A percentile compares a stretch with the other conserved stretches of the same genome.
Evolutionary conservation across 2,888 invertebrate genomes (phyloP).

Genomic region (Epiblema foenella): DNA sequence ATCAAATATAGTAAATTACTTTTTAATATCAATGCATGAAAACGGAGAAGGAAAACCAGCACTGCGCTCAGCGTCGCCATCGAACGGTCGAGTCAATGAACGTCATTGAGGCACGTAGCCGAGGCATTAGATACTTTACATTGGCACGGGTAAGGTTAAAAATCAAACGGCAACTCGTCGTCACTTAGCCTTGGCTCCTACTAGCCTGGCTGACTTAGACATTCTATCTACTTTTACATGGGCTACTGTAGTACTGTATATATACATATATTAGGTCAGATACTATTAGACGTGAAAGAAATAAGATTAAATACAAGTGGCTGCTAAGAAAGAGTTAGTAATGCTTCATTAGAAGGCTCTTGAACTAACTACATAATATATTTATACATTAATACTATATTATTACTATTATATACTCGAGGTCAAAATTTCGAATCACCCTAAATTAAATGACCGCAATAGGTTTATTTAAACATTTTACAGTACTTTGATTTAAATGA

Average conservation of each 20-base stretch:
- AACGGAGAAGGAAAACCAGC: slow-evolving; percentile 85
- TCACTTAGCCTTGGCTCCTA: slow-evolving; percentile 84
- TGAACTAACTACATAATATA: too few relatives aligned
- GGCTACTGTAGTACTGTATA: slow-evolving; percentile 64
- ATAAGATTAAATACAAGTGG: too few relatives aligned
- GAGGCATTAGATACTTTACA: slow-evolving; percentile 56
- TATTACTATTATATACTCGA: too few relatives aligned
- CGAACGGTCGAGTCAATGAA: slow-evolving; percentile 84
- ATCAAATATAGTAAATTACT: slow-evolving; percentile 58
- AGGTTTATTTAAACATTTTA: too few relatives aligned
- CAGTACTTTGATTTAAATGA: too few relatives aligned
- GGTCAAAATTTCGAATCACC: too few relatives aligned
- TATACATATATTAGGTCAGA: too few relatives aligned
- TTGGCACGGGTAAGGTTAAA: slow-evolving; percentile 56
- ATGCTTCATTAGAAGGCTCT: too few relatives aligned
- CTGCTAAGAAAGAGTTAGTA: too few relatives aligned
- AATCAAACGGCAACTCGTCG: slow-evolving; percentile 53
- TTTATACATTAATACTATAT: too few relatives aligned
- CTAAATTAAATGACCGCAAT: too few relatives aligned
- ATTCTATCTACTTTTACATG: slow-evolving; percentile 85
- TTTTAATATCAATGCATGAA: slow-evolving; percentile 84
- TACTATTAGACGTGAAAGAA: too few relatives aligned
- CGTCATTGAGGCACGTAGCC: slow-evolving; percentile 75
- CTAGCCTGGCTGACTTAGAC: slow-evolving; percentile 85
- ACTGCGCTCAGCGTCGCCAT: slow-evolving; percentile 70